A percentile compares a stretch with the other conserved stretches of the same genome.
Conservation (phyloP, 2,113 vertebrate species). For the Nothobranchius kuhntae region DNA sequence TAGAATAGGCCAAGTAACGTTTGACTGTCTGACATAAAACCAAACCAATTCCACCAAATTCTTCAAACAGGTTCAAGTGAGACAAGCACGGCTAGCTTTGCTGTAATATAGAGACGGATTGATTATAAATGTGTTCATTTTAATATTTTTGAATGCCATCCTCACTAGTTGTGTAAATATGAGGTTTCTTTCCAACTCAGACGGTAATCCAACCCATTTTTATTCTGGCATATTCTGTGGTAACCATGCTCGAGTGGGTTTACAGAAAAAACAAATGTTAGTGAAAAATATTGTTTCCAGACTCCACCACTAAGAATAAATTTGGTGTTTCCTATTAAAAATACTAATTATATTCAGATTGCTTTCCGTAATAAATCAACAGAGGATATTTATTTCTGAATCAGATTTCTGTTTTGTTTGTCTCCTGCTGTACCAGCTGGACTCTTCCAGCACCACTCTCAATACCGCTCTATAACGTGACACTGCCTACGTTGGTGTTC, state of each 20-base stretch:
- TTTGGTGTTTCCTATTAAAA: constrained; percentile 28
- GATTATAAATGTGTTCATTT: constrained; percentile 35
- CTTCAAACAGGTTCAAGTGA: constrained; percentile 58
- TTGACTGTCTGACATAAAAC: constrained; percentile 73
- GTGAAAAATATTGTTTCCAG: constrained; percentile 49
- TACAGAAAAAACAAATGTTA: constrained; percentile 11
- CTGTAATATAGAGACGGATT: constrained; percentile 33
- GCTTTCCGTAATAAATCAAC: constrained; percentile 19
- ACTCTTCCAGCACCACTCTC: constrained; percentile 43
- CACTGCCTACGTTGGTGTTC: constrained; percentile 45
- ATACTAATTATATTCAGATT: constrained; percentile 43
- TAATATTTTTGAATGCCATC: constrained; percentile 11
- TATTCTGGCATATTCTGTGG: constrained; percentile 23
- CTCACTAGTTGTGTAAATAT: constrained; percentile 27
- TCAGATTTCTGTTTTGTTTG: constrained; percentile 39
- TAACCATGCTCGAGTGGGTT: constrained; percentile 52
- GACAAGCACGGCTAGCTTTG: constrained; percentile 41
- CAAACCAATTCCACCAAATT: constrained; percentile 40
- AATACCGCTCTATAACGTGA: constrained; percentile 31
- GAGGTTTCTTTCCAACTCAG: constrained; percentile 32
- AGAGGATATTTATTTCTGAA: constrained; percentile 41
- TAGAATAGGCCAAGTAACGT: constrained; percentile 59
- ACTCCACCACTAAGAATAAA: constrained; percentile 33
- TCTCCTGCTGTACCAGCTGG: constrained; percentile 34
- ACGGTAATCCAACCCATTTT: constrained; percentile 4